phyloP scores from a whole-genome alignment of 1,140 invertebrate genomes.

The Parasteatoda tepidariorum region DNA sequence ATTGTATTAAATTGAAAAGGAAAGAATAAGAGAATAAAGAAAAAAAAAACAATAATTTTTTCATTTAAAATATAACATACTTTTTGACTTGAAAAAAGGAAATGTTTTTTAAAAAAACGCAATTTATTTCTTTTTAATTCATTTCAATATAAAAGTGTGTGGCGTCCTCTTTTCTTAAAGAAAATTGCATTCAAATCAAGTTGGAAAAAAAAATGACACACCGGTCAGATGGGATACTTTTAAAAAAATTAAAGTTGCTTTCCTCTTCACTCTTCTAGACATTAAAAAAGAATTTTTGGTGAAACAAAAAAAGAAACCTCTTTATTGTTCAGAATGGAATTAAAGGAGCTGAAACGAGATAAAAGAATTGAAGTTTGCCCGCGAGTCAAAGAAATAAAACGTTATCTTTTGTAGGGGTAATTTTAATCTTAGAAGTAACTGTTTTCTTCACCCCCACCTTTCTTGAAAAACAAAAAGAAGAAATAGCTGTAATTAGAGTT shows the following conservation, averaged over 20 bases:
- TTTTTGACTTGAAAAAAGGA: background rate
- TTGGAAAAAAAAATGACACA: background rate
- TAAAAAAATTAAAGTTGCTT: background rate
- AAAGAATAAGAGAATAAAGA: too few relatives aligned
- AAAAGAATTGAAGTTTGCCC: conserved; percentile 33
- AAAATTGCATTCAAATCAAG: background rate
- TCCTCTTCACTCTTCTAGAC: too few relatives aligned
- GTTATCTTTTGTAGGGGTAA: conserved; percentile 39
- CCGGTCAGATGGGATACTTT: background rate
- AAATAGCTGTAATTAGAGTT: conserved; percentile 41
- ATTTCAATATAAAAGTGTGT: background rate
- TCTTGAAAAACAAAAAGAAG: background rate
- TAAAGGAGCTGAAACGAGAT: conserved; percentile 46
- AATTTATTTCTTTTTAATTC: background rate
- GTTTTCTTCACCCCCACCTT: background rate
- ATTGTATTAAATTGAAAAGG: too few relatives aligned
- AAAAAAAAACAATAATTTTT: too few relatives aligned
- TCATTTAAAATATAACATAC: too few relatives aligned
- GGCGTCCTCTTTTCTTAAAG: background rate
- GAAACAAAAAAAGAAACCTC: conserved; percentile 7
- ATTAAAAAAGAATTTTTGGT: background rate
- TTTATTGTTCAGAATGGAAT: conserved; percentile 40
- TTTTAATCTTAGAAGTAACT: conserved; percentile 40
- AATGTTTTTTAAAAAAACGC: background rate
- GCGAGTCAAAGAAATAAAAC: conserved; percentile 26